Percentiles rank a stretch among this genome's conserved stretches.
Conservation (phyloP, 2,888 invertebrate genomes). For the Pollenia angustigena region DNA sequence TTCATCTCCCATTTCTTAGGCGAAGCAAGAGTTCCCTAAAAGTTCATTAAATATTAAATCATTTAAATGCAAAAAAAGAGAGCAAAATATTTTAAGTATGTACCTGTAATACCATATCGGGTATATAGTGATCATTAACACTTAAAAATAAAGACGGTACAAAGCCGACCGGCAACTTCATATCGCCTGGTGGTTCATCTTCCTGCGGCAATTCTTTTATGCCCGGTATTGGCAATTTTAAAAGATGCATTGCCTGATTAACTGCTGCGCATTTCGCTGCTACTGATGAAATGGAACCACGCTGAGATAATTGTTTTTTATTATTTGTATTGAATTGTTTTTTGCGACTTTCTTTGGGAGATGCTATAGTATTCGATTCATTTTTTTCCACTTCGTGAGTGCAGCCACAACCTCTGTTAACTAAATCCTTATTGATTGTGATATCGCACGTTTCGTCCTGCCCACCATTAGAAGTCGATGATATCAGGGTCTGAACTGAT, state of each 20-base stretch:
- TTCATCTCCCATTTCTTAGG: constrained; percentile 86
- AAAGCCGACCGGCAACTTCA: constrained; percentile 85
- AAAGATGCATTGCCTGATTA: constrained; percentile 79
- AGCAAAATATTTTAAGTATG: neutral
- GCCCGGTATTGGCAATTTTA: constrained; percentile 84
- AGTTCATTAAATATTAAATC: constrained; percentile 5
- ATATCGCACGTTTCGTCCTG: constrained; percentile 53
- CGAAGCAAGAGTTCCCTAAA: constrained; percentile 86
- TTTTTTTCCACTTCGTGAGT: neutral
- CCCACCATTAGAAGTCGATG: constrained; percentile 75
- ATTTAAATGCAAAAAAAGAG: neutral
- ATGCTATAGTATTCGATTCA: constrained; percentile 35
- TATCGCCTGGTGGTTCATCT: constrained; percentile 79
- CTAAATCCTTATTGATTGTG: constrained; percentile 6
- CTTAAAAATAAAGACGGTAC: constrained; percentile 87
- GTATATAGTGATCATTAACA: constrained; percentile 88
- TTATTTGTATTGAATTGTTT: constrained; percentile 72
- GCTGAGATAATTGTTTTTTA: constrained; percentile 79
- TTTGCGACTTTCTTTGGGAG: constrained; percentile 66
- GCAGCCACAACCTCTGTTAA: constrained; percentile 12
- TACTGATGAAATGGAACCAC: constrained; percentile 79
- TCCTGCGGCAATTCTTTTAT: constrained; percentile 81
- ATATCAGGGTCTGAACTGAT: constrained; percentile 81
- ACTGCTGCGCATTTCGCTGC: constrained; percentile 80
- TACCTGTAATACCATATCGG: constrained; percentile 91